phyloP scores from a whole-genome alignment of 2,113 vertebrate genomes.

The Calidris pugnax region DNA sequence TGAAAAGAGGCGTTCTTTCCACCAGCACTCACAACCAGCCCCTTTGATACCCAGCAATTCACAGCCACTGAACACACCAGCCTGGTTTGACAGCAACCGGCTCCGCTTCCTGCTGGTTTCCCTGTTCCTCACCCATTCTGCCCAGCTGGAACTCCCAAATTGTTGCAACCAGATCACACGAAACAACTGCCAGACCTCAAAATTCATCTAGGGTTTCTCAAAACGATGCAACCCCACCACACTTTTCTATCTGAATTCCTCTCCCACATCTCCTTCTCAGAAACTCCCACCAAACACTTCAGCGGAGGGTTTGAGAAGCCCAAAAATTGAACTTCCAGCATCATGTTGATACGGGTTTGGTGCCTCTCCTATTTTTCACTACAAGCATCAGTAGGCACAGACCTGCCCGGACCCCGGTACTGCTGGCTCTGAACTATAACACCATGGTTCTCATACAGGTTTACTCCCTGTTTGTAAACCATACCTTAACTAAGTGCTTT shows the following conservation, averaged over 20 bases:
- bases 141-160: background rate
- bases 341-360: accelerated
- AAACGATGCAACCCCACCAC: accelerated
- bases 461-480: background rate
- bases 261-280: background rate
- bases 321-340: background rate
- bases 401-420: accelerated
- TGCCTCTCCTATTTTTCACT: background rate
- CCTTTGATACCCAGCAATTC: accelerated
- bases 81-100: accelerated
- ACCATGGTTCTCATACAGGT: background rate
- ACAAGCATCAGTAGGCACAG: accelerated
- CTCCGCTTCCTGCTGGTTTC: background rate
- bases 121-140: too few relatives aligned
- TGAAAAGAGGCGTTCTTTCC: accelerated
- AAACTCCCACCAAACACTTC: background rate
- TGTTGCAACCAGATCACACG: background rate
- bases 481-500: background rate
- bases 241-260: accelerated
- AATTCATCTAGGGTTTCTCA: background rate
- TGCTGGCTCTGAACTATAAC: background rate
- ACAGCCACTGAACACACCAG: background rate
- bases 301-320: background rate
- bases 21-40: background rate
- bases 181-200: background rate